Base-by-base conservation (phyloP, 1,140 invertebrate species). In the Ditylenchus dipsaci region DNA sequence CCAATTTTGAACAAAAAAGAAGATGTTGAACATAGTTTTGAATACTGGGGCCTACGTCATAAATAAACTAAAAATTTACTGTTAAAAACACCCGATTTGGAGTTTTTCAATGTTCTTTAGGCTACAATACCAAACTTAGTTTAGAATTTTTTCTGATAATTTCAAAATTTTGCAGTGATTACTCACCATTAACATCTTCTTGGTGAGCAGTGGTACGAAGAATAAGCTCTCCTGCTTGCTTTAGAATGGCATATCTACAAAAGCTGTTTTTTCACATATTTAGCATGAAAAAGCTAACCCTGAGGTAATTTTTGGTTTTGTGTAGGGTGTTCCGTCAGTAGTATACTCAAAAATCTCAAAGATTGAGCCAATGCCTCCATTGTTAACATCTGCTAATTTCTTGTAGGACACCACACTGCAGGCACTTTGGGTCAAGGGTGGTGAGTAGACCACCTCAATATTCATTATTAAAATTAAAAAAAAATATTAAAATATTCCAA, bases 341-440 rank as follows among this genome's bases (percentile, higher is more conserved):
- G 79, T 78, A 65, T 82, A 83, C 58, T 82, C 81, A 59, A 83
- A 82, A 42, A 82, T 72, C 59, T 82, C 80, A 47, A 82, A 82
- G 65, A 82, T 73, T 8, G 79, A 75, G 38, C 80, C 80, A 42
- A 71, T 67, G 17, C 79, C 79, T 17, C 76, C 79, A 60, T 77
- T 72, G 65, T 81, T 82, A 27, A 79, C 74, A 63, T 80, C 78
- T 26, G 76, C 72, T 27, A 82, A 57, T 56, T 82, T 82, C 42
- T 80, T 82, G 63, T 82, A 82, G 30, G 76, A 64, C 1, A 82
- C 77, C 67, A 82, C 75, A 43, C 77, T 80, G 69, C 80, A 82
- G 33, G 81, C 75, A 27, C 75, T 77, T 43, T 78, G 64, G 15
- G 79, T 77, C n/a, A 83, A 67, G 27, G 75, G 74, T 61, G 81